phyloP scores from a whole-genome alignment of 92 coral and sea anemone species.

The Zoanthus solanderi region DNA sequence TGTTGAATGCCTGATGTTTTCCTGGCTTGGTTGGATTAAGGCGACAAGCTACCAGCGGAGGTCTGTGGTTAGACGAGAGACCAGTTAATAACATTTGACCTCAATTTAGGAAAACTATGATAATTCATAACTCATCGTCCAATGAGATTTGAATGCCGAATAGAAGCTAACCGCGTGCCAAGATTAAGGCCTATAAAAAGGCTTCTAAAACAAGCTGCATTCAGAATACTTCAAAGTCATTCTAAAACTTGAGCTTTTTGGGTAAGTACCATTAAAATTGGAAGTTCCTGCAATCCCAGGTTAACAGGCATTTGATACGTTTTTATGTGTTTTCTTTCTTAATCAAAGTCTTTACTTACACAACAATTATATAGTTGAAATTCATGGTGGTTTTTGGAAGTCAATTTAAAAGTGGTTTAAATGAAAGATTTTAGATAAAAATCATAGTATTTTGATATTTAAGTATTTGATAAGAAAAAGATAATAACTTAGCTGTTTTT shows the following conservation, averaged over 20 bases:
- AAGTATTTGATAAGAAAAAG: not conserved
- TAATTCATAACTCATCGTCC: conserved; percentile 19
- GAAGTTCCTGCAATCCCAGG: not conserved
- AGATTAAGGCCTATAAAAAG: conserved; percentile 24
- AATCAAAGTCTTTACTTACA: not conserved
- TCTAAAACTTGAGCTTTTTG: conserved; percentile 1
- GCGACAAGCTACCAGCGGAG: conserved; percentile 14
- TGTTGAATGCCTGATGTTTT: conserved; percentile 25
- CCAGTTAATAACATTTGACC: conserved; percentile 15
- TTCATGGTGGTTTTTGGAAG: not conserved
- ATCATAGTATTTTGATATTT: not conserved
- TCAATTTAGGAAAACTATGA: not conserved
- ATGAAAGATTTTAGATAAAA: not conserved
- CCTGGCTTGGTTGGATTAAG: not conserved
- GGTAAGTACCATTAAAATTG: not conserved
- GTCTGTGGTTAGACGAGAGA: conserved; percentile 18
- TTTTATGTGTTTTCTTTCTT: not conserved
- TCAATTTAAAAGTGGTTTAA: not conserved
- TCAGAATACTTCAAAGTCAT: conserved; percentile 8
- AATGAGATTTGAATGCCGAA: conserved; percentile 26
- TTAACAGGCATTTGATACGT: not conserved
- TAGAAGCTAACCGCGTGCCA: conserved; percentile 11
- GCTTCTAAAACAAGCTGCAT: conserved; percentile 20
- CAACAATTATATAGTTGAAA: not conserved
- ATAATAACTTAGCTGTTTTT: not conserved